These are phyloP conservation scores for Lamproptera curius DNA, from an alignment of 2,888 invertebrate species.

Conservation along the genomic window DNA sequence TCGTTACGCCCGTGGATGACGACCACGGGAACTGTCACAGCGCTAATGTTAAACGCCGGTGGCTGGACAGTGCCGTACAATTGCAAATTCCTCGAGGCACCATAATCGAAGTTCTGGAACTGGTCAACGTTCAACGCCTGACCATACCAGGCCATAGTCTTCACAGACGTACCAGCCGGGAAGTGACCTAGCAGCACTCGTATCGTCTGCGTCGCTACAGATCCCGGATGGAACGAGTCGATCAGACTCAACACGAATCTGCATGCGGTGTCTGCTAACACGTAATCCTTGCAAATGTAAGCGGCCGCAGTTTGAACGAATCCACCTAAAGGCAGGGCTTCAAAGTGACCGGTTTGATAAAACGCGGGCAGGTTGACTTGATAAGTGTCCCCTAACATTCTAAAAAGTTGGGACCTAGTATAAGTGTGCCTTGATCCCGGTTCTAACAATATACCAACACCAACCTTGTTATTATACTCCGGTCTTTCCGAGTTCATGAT, in stretches of 20 bases:
- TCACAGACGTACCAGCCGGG: conserved; percentile 50
- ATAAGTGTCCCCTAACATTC: conserved; percentile 28
- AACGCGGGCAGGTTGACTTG: conserved; percentile 33
- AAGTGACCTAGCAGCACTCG: conserved; percentile 45
- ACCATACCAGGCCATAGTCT: conserved; percentile 52
- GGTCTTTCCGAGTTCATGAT: conserved; percentile 82
- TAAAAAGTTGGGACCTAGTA: conserved; percentile 45
- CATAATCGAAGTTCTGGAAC: conserved; percentile 55
- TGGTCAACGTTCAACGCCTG: conserved; percentile 39
- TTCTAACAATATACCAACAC: conserved; percentile 79
- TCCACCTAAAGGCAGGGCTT: conserved; percentile 46
- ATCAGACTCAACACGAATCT: conserved; percentile 24
- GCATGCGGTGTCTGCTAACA: conserved; percentile 37
- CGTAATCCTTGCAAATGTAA: conserved; percentile 44
- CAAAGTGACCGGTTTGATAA: conserved; percentile 34
- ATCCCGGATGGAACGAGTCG: conserved; percentile 46
- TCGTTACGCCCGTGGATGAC: conserved; percentile 57
- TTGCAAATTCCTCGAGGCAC: conserved; percentile 39
- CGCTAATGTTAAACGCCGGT: conserved; percentile 46
- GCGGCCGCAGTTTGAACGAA: conserved; percentile 43
- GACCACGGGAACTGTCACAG: conserved; percentile 44
- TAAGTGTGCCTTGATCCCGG: conserved; percentile 76
- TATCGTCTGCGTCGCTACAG: conserved; percentile 42
- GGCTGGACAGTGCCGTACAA: conserved; percentile 45
- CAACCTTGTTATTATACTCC: conserved; percentile 80